These are phyloP conservation scores for Rhopalosiphum maidis DNA, from an alignment of 1,140 invertebrate genomes.

Conservation along the genomic window DNA sequence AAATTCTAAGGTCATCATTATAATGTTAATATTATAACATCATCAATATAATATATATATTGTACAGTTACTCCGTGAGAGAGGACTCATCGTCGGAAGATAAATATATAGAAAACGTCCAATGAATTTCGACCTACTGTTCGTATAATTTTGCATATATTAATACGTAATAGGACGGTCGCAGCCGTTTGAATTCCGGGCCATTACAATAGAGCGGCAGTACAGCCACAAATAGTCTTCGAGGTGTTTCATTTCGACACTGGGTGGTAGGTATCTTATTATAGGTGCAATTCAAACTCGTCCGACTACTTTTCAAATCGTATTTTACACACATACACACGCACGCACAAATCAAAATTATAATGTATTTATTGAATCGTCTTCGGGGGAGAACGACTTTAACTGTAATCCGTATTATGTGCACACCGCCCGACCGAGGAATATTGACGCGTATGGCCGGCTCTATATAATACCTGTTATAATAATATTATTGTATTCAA, in stretches of 20 bases:
- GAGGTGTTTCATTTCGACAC: neutral
- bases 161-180: neutral
- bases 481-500: neutral
- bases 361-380: neutral
- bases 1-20: neutral
- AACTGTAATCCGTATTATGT: neutral
- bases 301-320: neutral
- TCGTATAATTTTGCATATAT: constrained; percentile 18
- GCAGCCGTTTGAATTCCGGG: neutral
- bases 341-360: neutral
- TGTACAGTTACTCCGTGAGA: neutral
- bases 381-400: neutral
- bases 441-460: neutral
- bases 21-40: neutral
- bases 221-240: neutral
- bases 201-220: neutral
- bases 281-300: neutral
- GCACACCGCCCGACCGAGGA: neutral
- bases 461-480: neutral
- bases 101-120: neutral
- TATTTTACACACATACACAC: neutral
- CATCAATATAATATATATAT: neutral
- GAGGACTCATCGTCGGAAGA: neutral
- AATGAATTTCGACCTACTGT: neutral
- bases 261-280: neutral